A percentile compares a stretch with the other conserved stretches of the same genome.
phyloP scores from a whole-genome alignment of 2,113 vertebrate genomes.

The Oncorhynchus nerka region DNA sequence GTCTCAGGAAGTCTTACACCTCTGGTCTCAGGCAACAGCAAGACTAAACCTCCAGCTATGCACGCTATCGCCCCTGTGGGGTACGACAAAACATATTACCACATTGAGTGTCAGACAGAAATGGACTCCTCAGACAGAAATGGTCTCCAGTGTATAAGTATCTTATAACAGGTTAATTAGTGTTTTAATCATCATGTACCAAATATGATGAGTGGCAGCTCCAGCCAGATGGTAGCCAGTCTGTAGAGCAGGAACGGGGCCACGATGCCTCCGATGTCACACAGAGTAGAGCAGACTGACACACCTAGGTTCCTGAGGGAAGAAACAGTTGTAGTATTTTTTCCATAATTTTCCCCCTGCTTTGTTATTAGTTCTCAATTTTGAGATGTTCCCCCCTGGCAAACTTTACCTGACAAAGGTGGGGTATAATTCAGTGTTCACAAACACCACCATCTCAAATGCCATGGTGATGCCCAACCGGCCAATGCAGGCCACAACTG shows the following conservation, averaged over 20 bases:
- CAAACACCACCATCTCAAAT: constrained; percentile 91
- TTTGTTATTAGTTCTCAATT: too few species aligned
- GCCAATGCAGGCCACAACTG: constrained; percentile 79
- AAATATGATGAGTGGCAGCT: constrained; percentile 91
- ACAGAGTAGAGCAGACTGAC: constrained; percentile 85
- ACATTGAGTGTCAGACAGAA: not conserved
- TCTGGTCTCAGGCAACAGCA: constrained; percentile 90
- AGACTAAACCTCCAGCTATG: constrained; percentile 81
- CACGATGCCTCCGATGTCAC: constrained; percentile 87
- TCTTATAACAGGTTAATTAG: not conserved
- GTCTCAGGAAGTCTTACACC: constrained; percentile 88
- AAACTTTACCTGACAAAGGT: constrained; percentile 81
- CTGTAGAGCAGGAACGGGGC: constrained; percentile 89
- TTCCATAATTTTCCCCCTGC: not conserved
- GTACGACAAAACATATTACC: not conserved
- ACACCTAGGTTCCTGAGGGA: constrained; percentile 85
- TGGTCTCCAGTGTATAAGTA: not conserved
- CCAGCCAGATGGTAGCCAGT: constrained; percentile 67
- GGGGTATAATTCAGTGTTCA: constrained; percentile 90
- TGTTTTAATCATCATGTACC: constrained; percentile 62
- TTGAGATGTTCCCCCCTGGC: not conserved
- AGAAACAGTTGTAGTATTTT: not conserved
- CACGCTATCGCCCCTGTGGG: constrained; percentile 78
- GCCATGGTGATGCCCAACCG: constrained; percentile 86
- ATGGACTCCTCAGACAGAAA: not conserved